Conservation (phyloP, 2,113 vertebrate species). For the Anser brachyrhynchus region DNA sequence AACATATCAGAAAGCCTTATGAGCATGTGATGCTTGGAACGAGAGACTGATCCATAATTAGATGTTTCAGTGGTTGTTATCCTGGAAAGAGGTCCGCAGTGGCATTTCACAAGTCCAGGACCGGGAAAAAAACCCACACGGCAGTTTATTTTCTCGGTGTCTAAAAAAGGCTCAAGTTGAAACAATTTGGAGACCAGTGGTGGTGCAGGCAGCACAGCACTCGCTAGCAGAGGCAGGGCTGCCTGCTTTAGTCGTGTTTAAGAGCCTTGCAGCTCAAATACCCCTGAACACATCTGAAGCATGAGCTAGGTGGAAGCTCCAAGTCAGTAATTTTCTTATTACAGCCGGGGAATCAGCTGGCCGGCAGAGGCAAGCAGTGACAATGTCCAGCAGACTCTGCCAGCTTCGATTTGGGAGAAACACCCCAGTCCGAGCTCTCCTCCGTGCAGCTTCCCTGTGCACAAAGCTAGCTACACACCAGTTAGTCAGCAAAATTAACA, state of each 20-base stretch:
- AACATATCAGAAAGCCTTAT: neutral
- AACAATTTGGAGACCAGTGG: neutral
- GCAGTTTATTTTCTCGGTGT: neutral
- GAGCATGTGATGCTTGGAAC: neutral
- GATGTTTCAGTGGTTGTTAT: neutral
- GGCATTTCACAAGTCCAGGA: neutral
- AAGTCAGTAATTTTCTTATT: neutral
- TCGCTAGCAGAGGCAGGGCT: neutral
- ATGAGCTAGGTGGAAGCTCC: neutral
- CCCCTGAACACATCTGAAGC: neutral
- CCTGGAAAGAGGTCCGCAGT: neutral
- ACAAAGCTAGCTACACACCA: neutral
- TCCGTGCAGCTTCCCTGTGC: neutral
- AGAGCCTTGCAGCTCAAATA: neutral
- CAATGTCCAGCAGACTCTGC: neutral
- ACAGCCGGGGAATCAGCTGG: neutral
- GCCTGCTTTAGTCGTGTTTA: neutral
- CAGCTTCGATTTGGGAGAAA: neutral
- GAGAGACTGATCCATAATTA: neutral
- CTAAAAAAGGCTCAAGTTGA: neutral
- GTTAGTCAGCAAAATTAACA: neutral
- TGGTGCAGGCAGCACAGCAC: accelerated
- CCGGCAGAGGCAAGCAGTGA: accelerated
- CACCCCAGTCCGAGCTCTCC: accelerated
- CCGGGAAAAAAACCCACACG: accelerated